phyloP scores from a whole-genome alignment of 2,888 invertebrate genomes.

The Cryptocheilus praepositus region DNA sequence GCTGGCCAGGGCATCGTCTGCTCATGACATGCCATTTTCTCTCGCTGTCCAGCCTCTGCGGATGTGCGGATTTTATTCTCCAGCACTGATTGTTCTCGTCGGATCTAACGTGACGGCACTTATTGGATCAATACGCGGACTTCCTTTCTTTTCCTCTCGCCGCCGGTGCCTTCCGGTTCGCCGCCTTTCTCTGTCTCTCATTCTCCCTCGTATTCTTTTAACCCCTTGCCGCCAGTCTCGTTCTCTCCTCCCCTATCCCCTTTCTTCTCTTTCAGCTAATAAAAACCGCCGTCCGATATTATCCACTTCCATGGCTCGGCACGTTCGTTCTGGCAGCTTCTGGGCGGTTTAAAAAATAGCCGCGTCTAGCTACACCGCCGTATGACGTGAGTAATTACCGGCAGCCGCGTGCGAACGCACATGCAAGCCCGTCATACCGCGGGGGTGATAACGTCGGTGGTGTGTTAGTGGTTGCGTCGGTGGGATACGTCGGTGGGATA shows the following conservation, averaged over 20 bases:
- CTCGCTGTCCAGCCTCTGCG: neutral
- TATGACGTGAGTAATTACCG: conserved; percentile 45
- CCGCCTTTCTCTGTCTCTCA: conserved; percentile 20
- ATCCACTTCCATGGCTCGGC: conserved; percentile 35
- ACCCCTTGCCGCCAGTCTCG: conserved; percentile 27
- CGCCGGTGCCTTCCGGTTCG: neutral
- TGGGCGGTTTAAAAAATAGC: conserved; percentile 38
- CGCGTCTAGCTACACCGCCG: conserved; percentile 24
- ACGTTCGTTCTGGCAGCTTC: conserved; percentile 41
- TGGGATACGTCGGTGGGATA: neutral
- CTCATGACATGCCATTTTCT: too few relatives aligned
- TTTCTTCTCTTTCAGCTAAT: conserved; percentile 23
- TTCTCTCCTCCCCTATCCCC: conserved; percentile 24
- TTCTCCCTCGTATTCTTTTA: conserved; percentile 24
- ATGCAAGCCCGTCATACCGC: too few relatives aligned
- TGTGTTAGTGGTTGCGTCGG: neutral
- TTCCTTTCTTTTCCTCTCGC: too few relatives aligned
- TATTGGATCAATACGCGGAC: conserved; percentile 31
- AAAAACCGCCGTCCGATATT: conserved; percentile 45
- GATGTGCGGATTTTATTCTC: conserved; percentile 2
- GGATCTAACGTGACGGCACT: conserved; percentile 38
- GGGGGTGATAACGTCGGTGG: conserved; percentile 1
- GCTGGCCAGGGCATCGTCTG: neutral
- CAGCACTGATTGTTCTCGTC: conserved; percentile 31
- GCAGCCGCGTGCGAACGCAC: conserved; percentile 1